Evolutionary conservation across 2,797 vertebrate genomes (phyloP), one percentile per base, ranked within the genome.

Genomic region (Enteromius afrohamiltoni): DNA sequence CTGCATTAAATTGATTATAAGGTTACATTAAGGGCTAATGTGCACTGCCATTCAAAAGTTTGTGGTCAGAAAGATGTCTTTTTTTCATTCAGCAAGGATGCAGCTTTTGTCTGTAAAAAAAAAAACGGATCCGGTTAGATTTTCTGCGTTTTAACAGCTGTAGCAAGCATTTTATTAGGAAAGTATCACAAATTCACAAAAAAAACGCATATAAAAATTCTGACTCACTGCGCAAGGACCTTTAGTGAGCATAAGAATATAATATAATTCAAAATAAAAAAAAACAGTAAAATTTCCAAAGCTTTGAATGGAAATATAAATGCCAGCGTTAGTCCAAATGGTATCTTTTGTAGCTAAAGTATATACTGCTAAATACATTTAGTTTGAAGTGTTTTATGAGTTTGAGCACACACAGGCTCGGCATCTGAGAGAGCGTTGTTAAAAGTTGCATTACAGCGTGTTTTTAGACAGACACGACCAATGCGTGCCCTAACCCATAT

Each of bases 391-490:
- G 83, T 87, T 90, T 90, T 26, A 85, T 75, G 87, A 82, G 65
- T 88, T 89, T 80, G 77, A 82, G 71, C 77, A 76, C 76, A 65
- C 74, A 29, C 75, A 64, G 86, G 75, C 89, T 91, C 91, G 90
- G 88, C 83, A 11, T 45, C 34, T 37, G 9, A 40, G 85, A 34
- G 26, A 31, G 65, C 37, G 4, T 79, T 74, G 40, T 29, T 62
- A 69, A 60, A 68, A 23, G 26, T 64, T 83, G 79, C 80, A 86
- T 89, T 80, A 85, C 85, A 16, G 76, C n/a, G 45, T 86, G 79
- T 71, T 40, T 13, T 64, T 29, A 45, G 55, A 68, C 11, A 3
- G 16, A 49, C 17, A 37, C 34, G 74, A 55, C 45, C 71, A 70
- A 17, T 77, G 53, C 10, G 31, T 73, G 42, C 45, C 45, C 60